These are phyloP conservation scores for Plectus sambesii DNA, from an alignment of 1,140 invertebrate species.

Conservation along the genomic window DNA sequence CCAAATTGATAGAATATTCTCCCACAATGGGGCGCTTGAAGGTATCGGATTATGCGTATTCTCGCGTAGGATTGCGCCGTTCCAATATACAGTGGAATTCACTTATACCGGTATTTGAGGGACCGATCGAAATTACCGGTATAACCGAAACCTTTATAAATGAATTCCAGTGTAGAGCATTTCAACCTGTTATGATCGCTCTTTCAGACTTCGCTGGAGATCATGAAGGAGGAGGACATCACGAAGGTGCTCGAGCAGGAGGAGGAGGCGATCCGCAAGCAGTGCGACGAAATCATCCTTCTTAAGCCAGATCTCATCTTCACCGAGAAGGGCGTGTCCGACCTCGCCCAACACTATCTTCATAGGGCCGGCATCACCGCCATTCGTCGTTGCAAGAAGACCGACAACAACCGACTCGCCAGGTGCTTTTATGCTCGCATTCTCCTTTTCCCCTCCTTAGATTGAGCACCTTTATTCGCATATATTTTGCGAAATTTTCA, in stretches of 20 bases:
- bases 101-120: too few species aligned
- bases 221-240: slow-evolving; percentile 86
- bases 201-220: slow-evolving; percentile 83
- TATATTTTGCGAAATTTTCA: slow-evolving; percentile 93
- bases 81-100: too few species aligned
- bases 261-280: slow-evolving; percentile 81
- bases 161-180: too few species aligned
- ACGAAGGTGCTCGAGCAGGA: slow-evolving; percentile 68
- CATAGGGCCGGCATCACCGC: slow-evolving; percentile 77
- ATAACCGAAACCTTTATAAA: too few species aligned
- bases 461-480: slow-evolving; percentile 51
- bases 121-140: too few species aligned
- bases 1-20: too few species aligned
- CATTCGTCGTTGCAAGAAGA: slow-evolving; percentile 78
- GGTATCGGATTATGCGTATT: too few species aligned
- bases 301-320: slow-evolving; percentile 91
- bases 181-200: too few species aligned
- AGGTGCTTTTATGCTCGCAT: slow-evolving; percentile 39
- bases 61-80: too few species aligned
- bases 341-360: slow-evolving; percentile 57
- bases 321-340: slow-evolving; percentile 95
- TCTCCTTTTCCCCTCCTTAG: slow-evolving; percentile 6
- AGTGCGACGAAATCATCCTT: slow-evolving; percentile 84
- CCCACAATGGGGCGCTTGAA: too few species aligned
- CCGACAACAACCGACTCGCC: slow-evolving; percentile 91